These are phyloP conservation scores for Fregetta grallaria DNA, from an alignment of 2,113 vertebrate genomes.

Conservation along the genomic window DNA sequence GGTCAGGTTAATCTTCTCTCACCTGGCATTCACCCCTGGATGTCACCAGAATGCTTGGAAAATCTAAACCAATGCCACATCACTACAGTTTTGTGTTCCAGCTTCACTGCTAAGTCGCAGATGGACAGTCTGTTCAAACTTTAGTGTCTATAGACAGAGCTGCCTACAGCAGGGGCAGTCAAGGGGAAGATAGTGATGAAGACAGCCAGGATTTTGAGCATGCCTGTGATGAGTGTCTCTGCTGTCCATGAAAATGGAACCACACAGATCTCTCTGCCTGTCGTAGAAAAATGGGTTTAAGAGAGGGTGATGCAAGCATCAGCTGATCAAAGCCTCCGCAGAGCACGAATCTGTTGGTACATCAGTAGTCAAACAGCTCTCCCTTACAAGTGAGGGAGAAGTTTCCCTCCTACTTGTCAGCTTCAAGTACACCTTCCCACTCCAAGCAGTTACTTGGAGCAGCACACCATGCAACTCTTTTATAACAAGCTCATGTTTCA, in stretches of 20 bases:
- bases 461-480: not conserved
- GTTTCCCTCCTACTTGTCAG: not conserved
- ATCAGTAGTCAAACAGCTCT: not conserved
- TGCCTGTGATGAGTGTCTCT: not conserved
- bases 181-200: not conserved
- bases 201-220: not conserved
- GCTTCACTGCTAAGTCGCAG: not conserved
- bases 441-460: not conserved
- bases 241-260: not conserved
- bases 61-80: not conserved
- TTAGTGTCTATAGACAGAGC: not conserved
- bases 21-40: not conserved
- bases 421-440: not conserved
- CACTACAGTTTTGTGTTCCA: not conserved
- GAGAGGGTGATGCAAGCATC: not conserved
- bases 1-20: not conserved
- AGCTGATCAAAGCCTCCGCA: not conserved
- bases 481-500: not conserved
- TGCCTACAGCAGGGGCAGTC: not conserved
- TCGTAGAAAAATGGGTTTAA: not conserved
- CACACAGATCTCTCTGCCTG: not conserved
- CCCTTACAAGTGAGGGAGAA: not conserved
- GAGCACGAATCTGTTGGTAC: not conserved
- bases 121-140: not conserved
- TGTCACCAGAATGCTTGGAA: not conserved